phyloP scores from a whole-genome alignment of 2,888 invertebrate genomes.

The Steromphala cineraria region DNA sequence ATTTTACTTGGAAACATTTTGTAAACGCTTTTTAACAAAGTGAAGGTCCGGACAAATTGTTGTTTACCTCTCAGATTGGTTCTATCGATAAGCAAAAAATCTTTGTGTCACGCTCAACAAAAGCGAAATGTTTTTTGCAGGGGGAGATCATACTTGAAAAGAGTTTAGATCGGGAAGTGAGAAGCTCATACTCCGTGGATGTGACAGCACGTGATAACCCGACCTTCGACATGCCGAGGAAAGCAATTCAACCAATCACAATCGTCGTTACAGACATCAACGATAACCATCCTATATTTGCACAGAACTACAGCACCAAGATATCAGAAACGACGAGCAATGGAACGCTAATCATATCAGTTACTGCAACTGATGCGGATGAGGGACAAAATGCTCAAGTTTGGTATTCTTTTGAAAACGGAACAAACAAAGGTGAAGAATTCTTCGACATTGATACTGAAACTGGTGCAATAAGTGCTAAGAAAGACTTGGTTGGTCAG shows the following conservation, averaged over 20 bases:
- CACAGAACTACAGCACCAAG: conserved; percentile 89
- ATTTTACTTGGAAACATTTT: no score
- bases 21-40: no score
- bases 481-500: background rate
- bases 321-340: conserved; percentile 40
- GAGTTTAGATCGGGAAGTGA: conserved; percentile 84
- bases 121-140: conserved; percentile 43
- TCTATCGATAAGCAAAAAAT: no score
- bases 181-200: conserved; percentile 82
- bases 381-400: conserved; percentile 37
- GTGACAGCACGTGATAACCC: conserved; percentile 87
- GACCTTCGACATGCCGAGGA: conserved; percentile 61
- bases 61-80: no score
- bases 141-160: conserved; percentile 73
- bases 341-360: conserved; percentile 15
- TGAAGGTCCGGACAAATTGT: no score
- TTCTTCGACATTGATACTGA: background rate
- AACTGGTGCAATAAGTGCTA: background rate
- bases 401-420: conserved; percentile 29
- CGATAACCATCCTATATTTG: conserved; percentile 77
- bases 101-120: background rate
- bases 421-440: background rate
- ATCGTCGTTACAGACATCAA: conserved; percentile 46
- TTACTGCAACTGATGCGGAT: conserved; percentile 46
- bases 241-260: conserved; percentile 78